phyloP scores from a whole-genome alignment of 37 sponge, comb jelly and placozoan species.

The Beroe ovata region DNA sequence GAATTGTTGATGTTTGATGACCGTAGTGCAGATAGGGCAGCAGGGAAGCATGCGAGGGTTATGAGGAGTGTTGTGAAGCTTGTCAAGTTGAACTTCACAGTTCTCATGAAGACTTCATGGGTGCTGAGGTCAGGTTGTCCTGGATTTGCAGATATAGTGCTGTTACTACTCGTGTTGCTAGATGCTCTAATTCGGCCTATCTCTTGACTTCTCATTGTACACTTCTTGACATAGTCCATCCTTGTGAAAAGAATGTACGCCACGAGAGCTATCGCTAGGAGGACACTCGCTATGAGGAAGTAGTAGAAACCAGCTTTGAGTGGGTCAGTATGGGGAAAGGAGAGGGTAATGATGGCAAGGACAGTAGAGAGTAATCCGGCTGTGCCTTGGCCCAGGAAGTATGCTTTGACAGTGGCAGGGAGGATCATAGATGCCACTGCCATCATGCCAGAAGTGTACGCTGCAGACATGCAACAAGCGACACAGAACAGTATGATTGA shows the following conservation, averaged over 20 bases:
- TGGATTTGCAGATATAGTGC: background rate
- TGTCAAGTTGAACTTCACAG: background rate
- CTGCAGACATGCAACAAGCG: slow-evolving; percentile 31
- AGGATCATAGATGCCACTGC: slow-evolving; percentile 28
- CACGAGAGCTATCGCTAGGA: background rate
- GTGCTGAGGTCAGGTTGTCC: background rate
- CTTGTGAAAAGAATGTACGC: slow-evolving; percentile 28
- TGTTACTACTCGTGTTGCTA: background rate
- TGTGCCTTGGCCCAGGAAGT: slow-evolving; percentile 22
- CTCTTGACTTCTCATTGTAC: background rate
- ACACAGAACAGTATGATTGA: slow-evolving; percentile 30
- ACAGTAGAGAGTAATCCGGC: slow-evolving; percentile 43
- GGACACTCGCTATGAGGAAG: slow-evolving; percentile 32
- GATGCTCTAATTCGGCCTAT: background rate
- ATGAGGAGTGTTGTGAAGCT: slow-evolving; percentile 17
- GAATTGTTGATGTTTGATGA: background rate
- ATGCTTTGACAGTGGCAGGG: slow-evolving; percentile 9
- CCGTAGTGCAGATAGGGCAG: slow-evolving; percentile 22
- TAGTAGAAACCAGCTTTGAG: slow-evolving; percentile 60
- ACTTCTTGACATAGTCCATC: slow-evolving; percentile 1
- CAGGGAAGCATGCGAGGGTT: slow-evolving; percentile 60
- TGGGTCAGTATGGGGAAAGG: slow-evolving; percentile 39
- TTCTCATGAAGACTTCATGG: background rate
- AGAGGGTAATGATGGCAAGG: slow-evolving; percentile 39
- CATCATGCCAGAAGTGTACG: slow-evolving; percentile 50